These are phyloP conservation scores for Bombus soroeensis DNA, from an alignment of 1,140 invertebrate genomes.

Conservation along the genomic window DNA sequence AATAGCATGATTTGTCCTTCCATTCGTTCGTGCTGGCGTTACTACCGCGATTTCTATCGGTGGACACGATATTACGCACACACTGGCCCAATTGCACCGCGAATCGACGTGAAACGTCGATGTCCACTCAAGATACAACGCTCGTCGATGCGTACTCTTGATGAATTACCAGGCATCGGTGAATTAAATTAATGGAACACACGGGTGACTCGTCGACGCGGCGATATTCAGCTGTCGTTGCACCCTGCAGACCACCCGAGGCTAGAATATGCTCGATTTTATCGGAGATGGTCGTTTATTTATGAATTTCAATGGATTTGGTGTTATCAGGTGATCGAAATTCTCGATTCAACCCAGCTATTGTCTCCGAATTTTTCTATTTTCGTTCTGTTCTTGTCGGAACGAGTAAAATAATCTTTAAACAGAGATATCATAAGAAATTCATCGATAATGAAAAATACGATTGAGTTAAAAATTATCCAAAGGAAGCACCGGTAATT, in stretches of 20 bases:
- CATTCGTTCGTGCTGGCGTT: not conserved
- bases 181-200: constrained; percentile 12
- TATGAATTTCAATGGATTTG: constrained; percentile 18
- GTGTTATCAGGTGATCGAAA: not conserved
- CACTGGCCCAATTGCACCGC: not conserved
- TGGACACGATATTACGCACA: not conserved
- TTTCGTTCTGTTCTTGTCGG: not conserved
- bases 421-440: not conserved
- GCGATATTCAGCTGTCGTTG: not conserved
- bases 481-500: no score
- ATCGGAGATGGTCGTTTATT: not conserved
- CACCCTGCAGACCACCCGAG: not conserved
- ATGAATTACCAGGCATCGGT: not conserved
- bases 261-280: not conserved
- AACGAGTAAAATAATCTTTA: not conserved
- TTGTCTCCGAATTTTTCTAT: not conserved
- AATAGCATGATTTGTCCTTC: not conserved
- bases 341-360: not conserved
- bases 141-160: not conserved
- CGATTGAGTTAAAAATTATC: not conserved
- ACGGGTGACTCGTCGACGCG: not conserved
- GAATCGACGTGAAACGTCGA: not conserved
- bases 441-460: not conserved
- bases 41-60: not conserved
- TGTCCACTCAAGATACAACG: not conserved